Conservation (phyloP, 2,113 vertebrate species). For the Ophthalmolycus amberensis region DNA sequence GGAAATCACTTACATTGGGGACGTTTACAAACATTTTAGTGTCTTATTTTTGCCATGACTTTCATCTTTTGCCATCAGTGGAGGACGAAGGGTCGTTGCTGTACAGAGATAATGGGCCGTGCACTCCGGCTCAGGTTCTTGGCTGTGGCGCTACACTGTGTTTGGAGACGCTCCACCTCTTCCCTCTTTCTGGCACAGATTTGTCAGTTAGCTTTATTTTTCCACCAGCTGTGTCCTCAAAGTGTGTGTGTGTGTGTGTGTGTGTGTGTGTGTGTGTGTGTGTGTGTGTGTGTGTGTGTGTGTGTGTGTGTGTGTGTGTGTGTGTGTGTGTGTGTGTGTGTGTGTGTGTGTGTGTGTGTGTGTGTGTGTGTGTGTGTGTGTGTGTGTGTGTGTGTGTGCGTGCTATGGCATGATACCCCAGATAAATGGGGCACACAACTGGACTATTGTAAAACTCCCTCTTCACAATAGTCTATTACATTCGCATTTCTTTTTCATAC, state of each 20-base stretch:
- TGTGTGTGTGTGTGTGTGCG: conserved; percentile 9
- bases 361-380: conserved; percentile 45
- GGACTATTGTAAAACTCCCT: conserved; percentile 18
- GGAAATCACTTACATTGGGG: background rate
- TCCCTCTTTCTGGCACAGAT: conserved; percentile 16
- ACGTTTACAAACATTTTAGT: background rate
- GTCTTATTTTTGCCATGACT: background rate
- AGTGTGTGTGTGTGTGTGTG: conserved; percentile 8
- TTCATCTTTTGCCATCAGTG: conserved; percentile 7
- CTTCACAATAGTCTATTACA: conserved; percentile 18
- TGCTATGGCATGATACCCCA: conserved; percentile 3
- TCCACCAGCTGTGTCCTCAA: conserved; percentile 58
- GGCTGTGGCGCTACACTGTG: conserved; percentile 1
- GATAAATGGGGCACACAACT: conserved; percentile 53
- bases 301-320: conserved; percentile 8
- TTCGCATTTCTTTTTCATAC: conserved; percentile 11
- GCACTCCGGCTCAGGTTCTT: conserved; percentile 17
- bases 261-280: conserved; percentile 24
- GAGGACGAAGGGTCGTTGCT: conserved; percentile 13
- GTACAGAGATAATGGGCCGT: conserved; percentile 3
- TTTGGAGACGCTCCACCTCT: conserved; percentile 16
- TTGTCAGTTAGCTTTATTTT: conserved; percentile 50
- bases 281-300: conserved; percentile 19
- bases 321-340: conserved; percentile 7
- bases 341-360: too few species aligned